phyloP scores from a whole-genome alignment of 2,888 invertebrate genomes.

The Darwinula stevensoni region DNA sequence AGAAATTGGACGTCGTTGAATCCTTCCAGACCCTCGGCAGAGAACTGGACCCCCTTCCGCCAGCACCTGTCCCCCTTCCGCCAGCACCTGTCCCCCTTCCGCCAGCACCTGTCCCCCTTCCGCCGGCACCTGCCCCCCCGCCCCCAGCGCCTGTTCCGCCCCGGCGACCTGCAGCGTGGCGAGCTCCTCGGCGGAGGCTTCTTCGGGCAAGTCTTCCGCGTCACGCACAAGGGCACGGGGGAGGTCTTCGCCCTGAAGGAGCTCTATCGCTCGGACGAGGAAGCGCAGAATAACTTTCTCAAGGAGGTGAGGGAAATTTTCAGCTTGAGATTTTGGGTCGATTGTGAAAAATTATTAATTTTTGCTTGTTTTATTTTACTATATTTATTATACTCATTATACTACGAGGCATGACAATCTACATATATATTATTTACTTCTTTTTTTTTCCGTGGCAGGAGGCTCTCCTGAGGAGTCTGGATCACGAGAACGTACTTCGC shows the following conservation, averaged over 20 bases:
- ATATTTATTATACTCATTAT: too few species aligned
- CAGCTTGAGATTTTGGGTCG: too few species aligned
- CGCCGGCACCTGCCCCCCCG: too few species aligned
- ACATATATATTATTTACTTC: conserved; percentile 3
- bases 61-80: too few species aligned
- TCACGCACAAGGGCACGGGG: conserved; percentile 59
- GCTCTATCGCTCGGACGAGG: conserved; percentile 68
- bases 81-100: too few species aligned
- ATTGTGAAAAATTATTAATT: too few species aligned
- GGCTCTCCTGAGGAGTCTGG: conserved; percentile 58
- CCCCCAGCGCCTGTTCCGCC: conserved; percentile 48
- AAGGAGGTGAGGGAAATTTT: conserved; percentile 77
- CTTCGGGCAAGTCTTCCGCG: conserved; percentile 61
- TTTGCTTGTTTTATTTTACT: too few species aligned
- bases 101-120: too few species aligned
- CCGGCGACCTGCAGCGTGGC: conserved; percentile 57
- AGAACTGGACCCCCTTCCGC: too few species aligned
- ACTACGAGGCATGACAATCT: too few species aligned
- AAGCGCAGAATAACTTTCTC: conserved; percentile 71
- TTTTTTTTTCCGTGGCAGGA: conserved; percentile 24
- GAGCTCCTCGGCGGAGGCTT: conserved; percentile 74
- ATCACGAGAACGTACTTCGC: conserved; percentile 62
- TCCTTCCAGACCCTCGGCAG: too few species aligned
- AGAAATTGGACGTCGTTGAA: too few species aligned
- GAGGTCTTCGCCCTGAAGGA: conserved; percentile 91